A percentile compares a stretch with the other conserved stretches of the same genome.
Conservation (phyloP, 2,888 invertebrate genomes). For the Apodemia duryi region DNA sequence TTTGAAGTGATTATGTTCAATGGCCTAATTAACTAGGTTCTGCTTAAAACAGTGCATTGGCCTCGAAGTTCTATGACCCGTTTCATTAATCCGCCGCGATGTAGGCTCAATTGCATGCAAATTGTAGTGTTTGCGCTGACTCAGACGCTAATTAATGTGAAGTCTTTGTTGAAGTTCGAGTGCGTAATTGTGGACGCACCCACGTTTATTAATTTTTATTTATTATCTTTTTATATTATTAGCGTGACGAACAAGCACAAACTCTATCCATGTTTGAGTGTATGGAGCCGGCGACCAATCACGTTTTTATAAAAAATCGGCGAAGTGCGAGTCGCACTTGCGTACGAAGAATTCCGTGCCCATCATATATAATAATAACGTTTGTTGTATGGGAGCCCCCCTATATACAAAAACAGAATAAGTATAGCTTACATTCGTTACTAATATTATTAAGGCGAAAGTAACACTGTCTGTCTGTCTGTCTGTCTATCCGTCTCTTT, state of each 20-base stretch:
- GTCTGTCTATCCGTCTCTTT: too few relatives aligned
- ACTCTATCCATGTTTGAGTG: not conserved
- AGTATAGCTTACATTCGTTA: too few relatives aligned
- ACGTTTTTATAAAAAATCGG: not conserved
- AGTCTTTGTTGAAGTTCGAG: conserved; percentile 8
- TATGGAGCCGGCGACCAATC: not conserved
- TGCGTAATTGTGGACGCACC: conserved; percentile 6
- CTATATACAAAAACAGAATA: too few relatives aligned
- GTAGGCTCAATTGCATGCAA: conserved; percentile 14
- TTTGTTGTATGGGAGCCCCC: too few relatives aligned
- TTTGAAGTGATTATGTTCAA: not conserved
- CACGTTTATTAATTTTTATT: not conserved
- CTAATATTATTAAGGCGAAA: too few relatives aligned
- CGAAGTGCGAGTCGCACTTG: too few relatives aligned
- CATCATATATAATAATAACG: too few relatives aligned
- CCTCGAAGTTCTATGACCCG: conserved; percentile 1
- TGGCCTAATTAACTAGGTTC: not conserved
- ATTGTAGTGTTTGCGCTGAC: conserved; percentile 11
- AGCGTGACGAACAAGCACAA: not conserved
- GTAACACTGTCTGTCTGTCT: too few relatives aligned
- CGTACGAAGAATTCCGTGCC: too few relatives aligned
- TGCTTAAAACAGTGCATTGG: not conserved
- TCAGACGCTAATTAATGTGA: conserved; percentile 13
- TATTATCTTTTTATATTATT: not conserved
- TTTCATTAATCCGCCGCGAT: not conserved